Evolutionary conservation across 2,797 vertebrate genomes (phyloP), one percentile per base, ranked within the genome.

Genomic region (Pteropus rufus): DNA sequence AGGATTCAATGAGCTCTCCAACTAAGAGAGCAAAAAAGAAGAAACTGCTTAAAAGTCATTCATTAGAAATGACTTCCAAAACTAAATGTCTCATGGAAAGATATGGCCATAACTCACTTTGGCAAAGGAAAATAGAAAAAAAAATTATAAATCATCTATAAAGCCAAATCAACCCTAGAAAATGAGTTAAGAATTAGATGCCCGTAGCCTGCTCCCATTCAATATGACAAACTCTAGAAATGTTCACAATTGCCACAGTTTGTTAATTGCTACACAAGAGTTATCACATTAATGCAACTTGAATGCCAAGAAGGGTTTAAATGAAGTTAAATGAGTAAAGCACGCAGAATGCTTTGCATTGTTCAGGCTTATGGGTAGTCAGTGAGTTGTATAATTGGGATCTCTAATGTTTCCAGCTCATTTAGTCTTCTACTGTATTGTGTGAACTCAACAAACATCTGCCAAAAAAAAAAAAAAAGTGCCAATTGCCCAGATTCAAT

Each of bases 311-410:
- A 98, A 98, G 97, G 97, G 96, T 97, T 98, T 98, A 98, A 98
- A 98, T 70, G 54, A 98, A 98, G 98, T 98, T 98, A 98, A 98
- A 98, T 98, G 98, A 98, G 97, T 97, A 98, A 98, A 98, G 97
- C 97, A 94, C 24, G 84, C 96, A 97, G 98, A 97, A 97, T 96
- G 96, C 97, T 94, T 98, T 94, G 92, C 96, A 98, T 98, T 98
- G 98, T 98, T 98, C 97, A 92, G 97, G 92, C 97, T 98, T 95
- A 98, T 93, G 98, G 98, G 97, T 96, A 94, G 95, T 97, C 98
- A 98, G 95, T 82, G 98, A 98, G 95, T 98, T 98, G 98, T 97
- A 98, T 98, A 99, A 99, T 98, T 98, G 98, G 98, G 98, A 97
- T 98, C 96, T 97, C 97, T 98, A 97, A 98, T 98, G 97, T 98